phyloP scores from a whole-genome alignment of 1,140 invertebrate species.

The Ditylenchus dipsaci region DNA sequence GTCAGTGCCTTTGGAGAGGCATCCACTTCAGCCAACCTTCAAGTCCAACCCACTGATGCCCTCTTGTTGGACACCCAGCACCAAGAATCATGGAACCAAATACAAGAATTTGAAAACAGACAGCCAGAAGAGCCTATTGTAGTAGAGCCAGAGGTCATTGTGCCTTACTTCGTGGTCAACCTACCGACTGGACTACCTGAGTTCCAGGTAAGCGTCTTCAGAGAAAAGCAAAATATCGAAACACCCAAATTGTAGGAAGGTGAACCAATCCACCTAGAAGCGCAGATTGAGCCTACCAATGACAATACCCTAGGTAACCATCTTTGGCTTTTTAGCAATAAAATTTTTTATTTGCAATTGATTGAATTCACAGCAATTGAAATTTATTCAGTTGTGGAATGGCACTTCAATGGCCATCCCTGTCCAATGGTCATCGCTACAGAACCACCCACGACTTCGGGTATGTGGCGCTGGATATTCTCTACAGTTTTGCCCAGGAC shows the following conservation, averaged over 20 bases:
- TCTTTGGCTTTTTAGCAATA: too few relatives aligned
- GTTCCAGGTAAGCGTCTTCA: constrained; percentile 20
- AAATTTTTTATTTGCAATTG: too few relatives aligned
- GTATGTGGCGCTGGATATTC: constrained; percentile 75
- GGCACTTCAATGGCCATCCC: constrained; percentile 86
- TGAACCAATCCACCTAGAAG: constrained; percentile 87
- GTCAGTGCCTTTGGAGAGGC: constrained; percentile 84
- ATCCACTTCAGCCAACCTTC: constrained; percentile 82
- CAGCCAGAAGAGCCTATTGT: constrained; percentile 65
- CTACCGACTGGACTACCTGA: constrained; percentile 36
- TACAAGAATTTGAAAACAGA: constrained; percentile 78
- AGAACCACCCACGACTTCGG: constrained; percentile 84
- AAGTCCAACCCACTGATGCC: constrained; percentile 71
- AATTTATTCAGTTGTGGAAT: constrained; percentile 81
- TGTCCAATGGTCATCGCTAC: constrained; percentile 77
- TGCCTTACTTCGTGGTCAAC: constrained; percentile 71
- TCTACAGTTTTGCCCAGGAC: constrained; percentile 78
- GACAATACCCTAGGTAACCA: constrained; percentile 65
- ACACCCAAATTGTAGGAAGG: constrained; percentile 66
- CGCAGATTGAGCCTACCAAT: constrained; percentile 87
- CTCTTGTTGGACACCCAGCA: constrained; percentile 82
- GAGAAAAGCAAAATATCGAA: not conserved
- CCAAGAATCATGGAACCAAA: constrained; percentile 76
- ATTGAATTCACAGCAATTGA: too few relatives aligned
- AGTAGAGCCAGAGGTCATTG: constrained; percentile 57